A percentile compares a stretch with the other conserved stretches of the same genome.
These are phyloP conservation scores for Callionymus lyra DNA, from an alignment of 2,113 vertebrate species.

Conservation along the genomic window DNA sequence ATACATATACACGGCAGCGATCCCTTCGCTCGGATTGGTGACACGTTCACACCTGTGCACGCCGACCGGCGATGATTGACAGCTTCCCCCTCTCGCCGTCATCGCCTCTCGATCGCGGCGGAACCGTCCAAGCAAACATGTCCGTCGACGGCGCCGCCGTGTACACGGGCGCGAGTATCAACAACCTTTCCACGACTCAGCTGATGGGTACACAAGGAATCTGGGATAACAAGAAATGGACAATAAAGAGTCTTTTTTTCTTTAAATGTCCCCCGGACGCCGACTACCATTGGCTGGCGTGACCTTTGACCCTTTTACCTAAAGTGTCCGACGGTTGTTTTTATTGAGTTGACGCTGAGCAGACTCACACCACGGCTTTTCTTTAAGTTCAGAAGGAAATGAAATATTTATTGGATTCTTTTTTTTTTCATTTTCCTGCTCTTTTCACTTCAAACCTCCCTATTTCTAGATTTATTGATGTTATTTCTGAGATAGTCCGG, in stretches of 20 bases:
- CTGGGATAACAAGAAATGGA: slow-evolving; percentile 16
- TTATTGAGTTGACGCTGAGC: slow-evolving; percentile 73
- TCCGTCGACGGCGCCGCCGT: slow-evolving; percentile 38
- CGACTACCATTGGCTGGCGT: no score
- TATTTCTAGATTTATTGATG: slow-evolving; percentile 65
- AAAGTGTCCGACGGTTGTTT: no score
- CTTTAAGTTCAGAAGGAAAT: slow-evolving; percentile 70
- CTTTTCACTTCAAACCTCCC: slow-evolving; percentile 21
- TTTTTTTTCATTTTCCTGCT: no score
- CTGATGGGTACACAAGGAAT: slow-evolving; percentile 26
- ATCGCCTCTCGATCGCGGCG: slow-evolving; percentile 47
- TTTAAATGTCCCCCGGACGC: no score
- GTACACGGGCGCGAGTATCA: slow-evolving; percentile 33
- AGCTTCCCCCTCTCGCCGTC: slow-evolving; percentile 53
- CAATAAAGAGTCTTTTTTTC: slow-evolving; percentile 14
- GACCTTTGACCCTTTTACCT: slow-evolving; percentile 33
- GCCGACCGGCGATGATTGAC: slow-evolving; percentile 38
- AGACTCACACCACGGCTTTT: slow-evolving; percentile 42
- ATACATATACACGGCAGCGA: slow-evolving; percentile 17
- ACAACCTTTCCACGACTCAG: slow-evolving; percentile 37
- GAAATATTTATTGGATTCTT: slow-evolving; percentile 65
- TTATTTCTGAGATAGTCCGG: slow-evolving; percentile 47
- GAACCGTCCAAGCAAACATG: slow-evolving; percentile 59
- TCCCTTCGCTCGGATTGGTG: slow-evolving; percentile 8
- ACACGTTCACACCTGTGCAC: slow-evolving; percentile 57